Base-by-base conservation (phyloP, 92 coral and sea anemone species). In the Bergia puertoricense region DNA sequence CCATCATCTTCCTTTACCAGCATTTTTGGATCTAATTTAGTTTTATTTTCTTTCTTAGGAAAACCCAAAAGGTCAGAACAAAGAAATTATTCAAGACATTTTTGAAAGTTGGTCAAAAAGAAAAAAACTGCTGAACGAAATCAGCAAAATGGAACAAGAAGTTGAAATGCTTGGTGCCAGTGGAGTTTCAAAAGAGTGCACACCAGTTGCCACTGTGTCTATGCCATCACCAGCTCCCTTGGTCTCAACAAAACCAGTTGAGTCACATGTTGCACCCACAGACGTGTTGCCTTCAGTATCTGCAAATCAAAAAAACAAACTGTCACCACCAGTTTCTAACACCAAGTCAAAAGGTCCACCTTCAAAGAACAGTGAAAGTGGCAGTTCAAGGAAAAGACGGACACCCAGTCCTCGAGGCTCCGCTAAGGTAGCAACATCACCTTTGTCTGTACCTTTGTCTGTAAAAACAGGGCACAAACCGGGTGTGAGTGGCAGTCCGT, bases 121-220 rank as follows among this genome's bases (percentile, higher is more conserved):
- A 56, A 93, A 94, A 85, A 91, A 89, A 9, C 91, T 97, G 57
- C 82, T 97, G 43, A 94, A 93, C n/a, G 83, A 93, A 83, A 93
- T 97, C 6, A 91, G 85, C 75, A 91, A 85, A 73, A 86, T 97
- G 59, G 94, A 97, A 86, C 86, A 86, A 75, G 98, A 95, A 48
- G 87, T 92, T 59, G 92, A 88, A 43, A 90, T 80, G 14, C 93
- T 89, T 22, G 89, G 68, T 78, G 74, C 85, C 22, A 69, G 80
- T 44, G 15, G n/a, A 37, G 57, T n/a, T 51, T 20, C 75, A 39
- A 79, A 80, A 56, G 86, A 48, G 59, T 43, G 20, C 56, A 81
- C 18, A 36, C 45, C 57, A 72, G 67, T 39, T 46, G 36, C 57
- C 40, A 54, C 14, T 15, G 79, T 30, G 13, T 23, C 86, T 22